Evolutionary conservation across 2,797 vertebrate genomes (phyloP).

Genomic region (Acrocephalus scirpaceus): DNA sequence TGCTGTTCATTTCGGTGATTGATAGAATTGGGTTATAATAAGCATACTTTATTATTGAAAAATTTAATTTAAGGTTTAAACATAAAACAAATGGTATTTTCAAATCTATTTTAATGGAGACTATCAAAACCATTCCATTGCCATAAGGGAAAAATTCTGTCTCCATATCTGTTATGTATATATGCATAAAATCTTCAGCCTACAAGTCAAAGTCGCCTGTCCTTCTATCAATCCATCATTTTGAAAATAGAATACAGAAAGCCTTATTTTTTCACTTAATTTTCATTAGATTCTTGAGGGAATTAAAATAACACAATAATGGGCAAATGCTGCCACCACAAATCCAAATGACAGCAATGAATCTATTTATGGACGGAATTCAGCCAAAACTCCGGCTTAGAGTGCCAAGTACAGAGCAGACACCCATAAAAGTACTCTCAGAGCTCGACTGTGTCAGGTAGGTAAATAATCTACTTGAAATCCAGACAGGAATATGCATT

Average conservation of each 20-base stretch:
- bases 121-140: slow-evolving; percentile 67
- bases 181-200: slow-evolving; percentile 67
- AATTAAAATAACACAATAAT: slow-evolving; percentile 71
- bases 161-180: slow-evolving; percentile 68
- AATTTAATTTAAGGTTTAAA: slow-evolving; percentile 73
- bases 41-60: slow-evolving; percentile 73
- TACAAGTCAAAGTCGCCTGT: slow-evolving; percentile 61
- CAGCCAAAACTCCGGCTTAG: background rate
- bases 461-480: background rate
- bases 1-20: slow-evolving; percentile 68
- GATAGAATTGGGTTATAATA: slow-evolving; percentile 73
- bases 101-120: slow-evolving; percentile 69
- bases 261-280: slow-evolving; percentile 72
- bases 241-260: slow-evolving; percentile 68
- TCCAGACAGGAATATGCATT: background rate
- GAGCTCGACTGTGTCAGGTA: background rate
- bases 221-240: slow-evolving; percentile 68
- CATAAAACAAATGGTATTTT: slow-evolving; percentile 73
- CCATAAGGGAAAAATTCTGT: slow-evolving; percentile 71
- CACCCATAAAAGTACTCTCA: background rate
- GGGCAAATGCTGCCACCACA: slow-evolving; percentile 67
- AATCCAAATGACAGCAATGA: slow-evolving; percentile 65
- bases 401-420: slow-evolving; percentile 24
- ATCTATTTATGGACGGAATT: background rate
- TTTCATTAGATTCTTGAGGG: slow-evolving; percentile 71